A percentile compares a stretch with the other conserved stretches of the same genome.
phyloP scores from a whole-genome alignment of 2,113 vertebrate genomes.

The Donacobius atricapilla region DNA sequence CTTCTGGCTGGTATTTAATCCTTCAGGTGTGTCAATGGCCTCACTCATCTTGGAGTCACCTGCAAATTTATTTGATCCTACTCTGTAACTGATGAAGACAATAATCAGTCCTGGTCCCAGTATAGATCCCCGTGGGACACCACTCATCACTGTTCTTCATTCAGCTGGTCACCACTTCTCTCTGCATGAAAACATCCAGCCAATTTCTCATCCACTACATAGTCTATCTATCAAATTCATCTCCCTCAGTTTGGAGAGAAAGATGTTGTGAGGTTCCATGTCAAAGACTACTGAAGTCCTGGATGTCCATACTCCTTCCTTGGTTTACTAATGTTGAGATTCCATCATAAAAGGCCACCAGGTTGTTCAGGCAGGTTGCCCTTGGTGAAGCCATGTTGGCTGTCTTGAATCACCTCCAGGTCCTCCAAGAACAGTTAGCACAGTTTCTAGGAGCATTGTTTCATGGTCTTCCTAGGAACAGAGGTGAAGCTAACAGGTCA shows the following conservation, averaged over 20 bases:
- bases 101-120: not conserved
- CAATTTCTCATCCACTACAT: not conserved
- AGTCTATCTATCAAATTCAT: not conserved
- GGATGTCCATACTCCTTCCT: not conserved
- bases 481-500: not conserved
- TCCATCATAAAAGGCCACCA: not conserved
- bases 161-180: not conserved
- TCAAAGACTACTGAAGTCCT: not conserved
- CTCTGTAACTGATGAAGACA: not conserved
- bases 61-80: not conserved
- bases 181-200: not conserved
- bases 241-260: not conserved
- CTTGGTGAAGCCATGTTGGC: not conserved
- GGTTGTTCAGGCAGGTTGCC: not conserved
- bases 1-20: not conserved
- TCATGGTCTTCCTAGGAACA: not conserved
- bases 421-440: not conserved
- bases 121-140: not conserved
- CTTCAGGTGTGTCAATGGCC: fast-evolving
- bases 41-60: not conserved
- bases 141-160: not conserved
- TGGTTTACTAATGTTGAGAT: not conserved
- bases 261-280: too few relatives aligned
- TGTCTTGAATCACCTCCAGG: not conserved
- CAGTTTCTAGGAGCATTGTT: not conserved